Conservation (phyloP, 2,113 vertebrate genomes). For the Apodemus speciosus region DNA sequence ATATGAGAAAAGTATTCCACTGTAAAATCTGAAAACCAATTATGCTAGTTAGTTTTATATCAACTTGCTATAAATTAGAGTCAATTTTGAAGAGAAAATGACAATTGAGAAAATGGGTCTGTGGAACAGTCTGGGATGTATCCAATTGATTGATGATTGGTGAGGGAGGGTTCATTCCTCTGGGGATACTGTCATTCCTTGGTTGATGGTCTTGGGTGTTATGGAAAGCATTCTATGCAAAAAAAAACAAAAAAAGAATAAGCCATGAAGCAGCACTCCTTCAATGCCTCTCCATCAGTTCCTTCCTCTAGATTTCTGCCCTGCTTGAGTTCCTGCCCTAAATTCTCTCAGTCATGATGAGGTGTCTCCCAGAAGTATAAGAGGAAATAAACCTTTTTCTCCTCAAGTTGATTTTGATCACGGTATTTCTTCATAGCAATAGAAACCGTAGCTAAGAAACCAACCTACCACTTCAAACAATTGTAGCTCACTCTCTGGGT, state of each 20-base stretch:
- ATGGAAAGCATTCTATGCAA: neutral
- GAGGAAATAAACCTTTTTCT: neutral
- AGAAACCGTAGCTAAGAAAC: neutral
- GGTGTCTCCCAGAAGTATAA: neutral
- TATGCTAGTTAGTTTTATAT: neutral
- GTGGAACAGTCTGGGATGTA: neutral
- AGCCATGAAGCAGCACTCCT: neutral
- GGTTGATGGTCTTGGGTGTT: neutral
- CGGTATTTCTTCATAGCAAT: neutral
- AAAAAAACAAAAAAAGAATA: too few relatives aligned
- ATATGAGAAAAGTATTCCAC: neutral
- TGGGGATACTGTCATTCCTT: neutral
- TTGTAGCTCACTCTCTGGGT: neutral
- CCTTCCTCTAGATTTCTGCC: neutral
- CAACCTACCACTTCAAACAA: slow-evolving; percentile 15
- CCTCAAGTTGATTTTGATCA: neutral
- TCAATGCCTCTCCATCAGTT: neutral
- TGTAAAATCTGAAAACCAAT: slow-evolving; percentile 23
- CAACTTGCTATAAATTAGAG: neutral
- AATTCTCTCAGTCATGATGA: neutral
- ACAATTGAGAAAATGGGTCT: neutral
- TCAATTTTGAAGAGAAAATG: neutral
- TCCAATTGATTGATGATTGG: neutral
- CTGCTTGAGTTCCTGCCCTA: neutral
- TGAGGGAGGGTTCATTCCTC: neutral